Conservation (phyloP, 1,140 invertebrate genomes). For the Trichonephila clavipes region DNA sequence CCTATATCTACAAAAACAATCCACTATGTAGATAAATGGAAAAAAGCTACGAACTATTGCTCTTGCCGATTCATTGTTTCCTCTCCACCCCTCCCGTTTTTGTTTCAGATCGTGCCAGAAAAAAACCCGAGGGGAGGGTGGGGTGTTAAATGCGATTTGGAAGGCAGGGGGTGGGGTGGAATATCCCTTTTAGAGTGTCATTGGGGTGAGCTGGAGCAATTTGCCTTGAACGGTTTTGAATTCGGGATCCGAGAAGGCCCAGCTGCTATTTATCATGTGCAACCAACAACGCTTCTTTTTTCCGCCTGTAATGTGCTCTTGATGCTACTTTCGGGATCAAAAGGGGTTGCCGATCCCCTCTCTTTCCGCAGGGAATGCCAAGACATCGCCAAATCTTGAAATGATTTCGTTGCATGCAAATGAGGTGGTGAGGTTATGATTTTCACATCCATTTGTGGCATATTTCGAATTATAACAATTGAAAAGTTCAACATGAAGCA, state of each 20-base stretch:
- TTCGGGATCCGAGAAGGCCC: slow-evolving; percentile 37
- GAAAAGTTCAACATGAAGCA: too few species aligned
- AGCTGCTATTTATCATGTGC: slow-evolving; percentile 70
- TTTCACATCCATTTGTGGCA: background rate
- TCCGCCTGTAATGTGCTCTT: slow-evolving; percentile 64
- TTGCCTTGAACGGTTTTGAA: slow-evolving; percentile 75
- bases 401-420: background rate
- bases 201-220: slow-evolving; percentile 68
- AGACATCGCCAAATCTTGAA: background rate
- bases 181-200: slow-evolving; percentile 52
- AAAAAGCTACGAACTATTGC: slow-evolving; percentile 58
- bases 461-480: too few species aligned
- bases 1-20: slow-evolving; percentile 57
- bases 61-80: slow-evolving; percentile 31
- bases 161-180: slow-evolving; percentile 4
- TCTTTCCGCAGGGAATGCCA: background rate
- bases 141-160: slow-evolving; percentile 66
- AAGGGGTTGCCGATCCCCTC: background rate
- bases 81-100: background rate
- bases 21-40: slow-evolving; percentile 39
- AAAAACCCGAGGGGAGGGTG: background rate
- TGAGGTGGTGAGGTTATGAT: background rate
- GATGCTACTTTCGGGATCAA: slow-evolving; percentile 67
- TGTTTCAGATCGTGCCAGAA: slow-evolving; percentile 20
- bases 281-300: background rate